Conservation (phyloP, 1,140 invertebrate species). For the Hycleus cichorii region DNA sequence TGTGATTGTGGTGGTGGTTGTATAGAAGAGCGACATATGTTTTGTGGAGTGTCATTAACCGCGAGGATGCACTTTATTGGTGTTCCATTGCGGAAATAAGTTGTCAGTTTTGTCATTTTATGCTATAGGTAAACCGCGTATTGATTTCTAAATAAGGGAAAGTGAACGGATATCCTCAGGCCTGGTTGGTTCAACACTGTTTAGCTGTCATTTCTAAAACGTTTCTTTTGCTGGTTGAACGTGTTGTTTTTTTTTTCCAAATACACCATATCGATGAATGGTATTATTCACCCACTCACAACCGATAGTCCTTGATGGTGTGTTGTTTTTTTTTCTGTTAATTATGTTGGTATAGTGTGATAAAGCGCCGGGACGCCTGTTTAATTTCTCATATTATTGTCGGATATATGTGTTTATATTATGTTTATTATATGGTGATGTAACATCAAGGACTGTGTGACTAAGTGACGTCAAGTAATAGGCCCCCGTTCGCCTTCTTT, state of each 20-base stretch:
- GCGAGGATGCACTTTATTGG: slow-evolving; percentile 9
- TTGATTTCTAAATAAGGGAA: slow-evolving; percentile 36
- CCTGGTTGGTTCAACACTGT: slow-evolving; percentile 1
- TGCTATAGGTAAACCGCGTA: slow-evolving; percentile 20
- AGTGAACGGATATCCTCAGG: slow-evolving; percentile 36
- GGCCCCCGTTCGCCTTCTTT: slow-evolving; percentile 22
- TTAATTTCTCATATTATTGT: too few species aligned
- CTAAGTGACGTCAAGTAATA: slow-evolving; percentile 21
- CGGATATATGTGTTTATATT: slow-evolving; percentile 5
- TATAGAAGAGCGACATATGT: background rate
- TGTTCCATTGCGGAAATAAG: slow-evolving; percentile 7
- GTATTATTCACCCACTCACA: too few species aligned
- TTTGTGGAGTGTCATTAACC: slow-evolving; percentile 3
- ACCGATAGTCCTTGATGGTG: too few species aligned
- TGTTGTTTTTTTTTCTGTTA: too few species aligned
- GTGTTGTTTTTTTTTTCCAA: background rate
- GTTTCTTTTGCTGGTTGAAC: slow-evolving; percentile 4
- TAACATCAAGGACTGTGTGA: slow-evolving; percentile 25
- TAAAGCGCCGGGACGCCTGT: too few species aligned
- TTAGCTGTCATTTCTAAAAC: slow-evolving; percentile 17
- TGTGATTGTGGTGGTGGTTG: background rate
- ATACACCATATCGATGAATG: too few species aligned
- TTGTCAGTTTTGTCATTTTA: slow-evolving; percentile 2
- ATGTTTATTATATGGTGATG: slow-evolving; percentile 15
- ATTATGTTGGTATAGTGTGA: too few species aligned